A percentile compares a stretch with the other conserved stretches of the same genome.
Conservation (phyloP, 2,797 vertebrate genomes). For the Sebastes itinus region DNA sequence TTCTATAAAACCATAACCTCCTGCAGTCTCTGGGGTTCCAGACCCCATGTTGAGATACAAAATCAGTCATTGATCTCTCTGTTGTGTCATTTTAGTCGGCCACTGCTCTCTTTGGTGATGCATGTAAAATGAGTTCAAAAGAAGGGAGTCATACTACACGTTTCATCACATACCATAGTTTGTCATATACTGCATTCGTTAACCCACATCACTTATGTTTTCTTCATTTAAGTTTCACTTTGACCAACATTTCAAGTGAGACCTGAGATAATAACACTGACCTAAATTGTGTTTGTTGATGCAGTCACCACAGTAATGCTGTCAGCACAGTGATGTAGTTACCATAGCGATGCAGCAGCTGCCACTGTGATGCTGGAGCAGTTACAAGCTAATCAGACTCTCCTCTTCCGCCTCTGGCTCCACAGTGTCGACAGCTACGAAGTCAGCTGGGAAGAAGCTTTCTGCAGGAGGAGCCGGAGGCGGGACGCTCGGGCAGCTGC, state of each 20-base stretch:
- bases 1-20: not conserved
- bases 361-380: not conserved
- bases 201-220: not conserved
- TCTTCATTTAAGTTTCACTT: not conserved
- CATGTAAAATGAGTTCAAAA: not conserved
- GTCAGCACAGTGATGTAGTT: not conserved
- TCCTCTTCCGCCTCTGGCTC: constrained; percentile 39
- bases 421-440: not conserved
- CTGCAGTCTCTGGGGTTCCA: constrained; percentile 35
- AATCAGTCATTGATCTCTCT: not conserved
- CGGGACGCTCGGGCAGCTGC: constrained; percentile 40
- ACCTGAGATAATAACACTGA: constrained; percentile 12
- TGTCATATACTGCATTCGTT: not conserved
- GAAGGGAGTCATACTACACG: not conserved
- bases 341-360: not conserved
- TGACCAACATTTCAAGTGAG: not conserved
- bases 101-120: not conserved
- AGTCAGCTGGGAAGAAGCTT: not conserved
- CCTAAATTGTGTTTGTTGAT: not conserved
- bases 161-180: not conserved
- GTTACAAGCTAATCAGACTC: constrained; percentile 69
- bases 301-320: not conserved
- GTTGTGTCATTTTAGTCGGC: not conserved
- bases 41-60: constrained; percentile 28
- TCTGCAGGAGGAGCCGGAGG: constrained; percentile 49